Evolutionary conservation across 2,888 invertebrate genomes (phyloP), one percentile per base, ranked within the genome.

Genomic region (Gastrophysa polygoni): DNA sequence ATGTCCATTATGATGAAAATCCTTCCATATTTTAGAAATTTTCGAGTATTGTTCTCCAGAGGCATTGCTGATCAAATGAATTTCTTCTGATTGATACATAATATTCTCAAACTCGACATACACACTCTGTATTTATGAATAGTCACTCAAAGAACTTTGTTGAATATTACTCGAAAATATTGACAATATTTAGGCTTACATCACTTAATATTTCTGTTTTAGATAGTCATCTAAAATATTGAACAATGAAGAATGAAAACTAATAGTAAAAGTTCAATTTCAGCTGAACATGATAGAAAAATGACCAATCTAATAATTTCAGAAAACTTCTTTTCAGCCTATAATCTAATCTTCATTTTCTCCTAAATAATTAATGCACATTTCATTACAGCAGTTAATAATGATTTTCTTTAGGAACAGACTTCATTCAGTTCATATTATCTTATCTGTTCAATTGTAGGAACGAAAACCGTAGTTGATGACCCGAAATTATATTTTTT

Each of bases 311-410:
- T 43, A 38, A 29, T 54, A 43, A 59, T 47, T 21, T 24, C 11
- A 56, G 14, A 20, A 47, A 18, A 18, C 47, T 56, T 32, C 43
- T 14, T 56, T 56, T 47, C 56, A 56, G 56, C 56, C 14, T 38
- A n/a, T n/a, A 14, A 38, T n/a, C n/a, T 38, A 70, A 66, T 57
- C 64, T 75, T 74, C 71, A 75, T 66, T 76, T 77, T 75, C 76
- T 75, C 74, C 72, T 67, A 68, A 69, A 59, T 61, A 67, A 68
- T 72, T 69, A 38, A 58, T 61, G n/a, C n/a, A n/a, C n/a, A 73
- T 75, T 75, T 73, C 75, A 72, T 77, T 77, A 66, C 78, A 77
- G 77, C 77, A 68, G 72, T 65, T 66, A 71, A 68, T 66, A 52
- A 69, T 61, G 68, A 69, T 72, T 69, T 67, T 72, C 68, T 69